Base-by-base conservation (phyloP, 2,113 vertebrate genomes). In the Meles meles region DNA sequence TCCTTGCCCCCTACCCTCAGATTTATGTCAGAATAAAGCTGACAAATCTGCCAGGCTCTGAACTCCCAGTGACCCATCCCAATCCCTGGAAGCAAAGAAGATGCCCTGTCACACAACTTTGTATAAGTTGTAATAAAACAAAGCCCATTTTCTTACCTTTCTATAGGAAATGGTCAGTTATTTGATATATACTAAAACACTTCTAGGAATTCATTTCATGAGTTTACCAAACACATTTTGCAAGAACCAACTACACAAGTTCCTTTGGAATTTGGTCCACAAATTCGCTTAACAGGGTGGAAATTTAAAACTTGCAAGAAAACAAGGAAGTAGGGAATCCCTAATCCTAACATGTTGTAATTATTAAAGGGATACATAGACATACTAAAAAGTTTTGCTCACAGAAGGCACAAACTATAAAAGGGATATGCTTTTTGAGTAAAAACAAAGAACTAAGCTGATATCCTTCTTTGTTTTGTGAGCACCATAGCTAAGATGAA, bases 241-340 rank as follows among this genome's bases (percentile, higher is more conserved):
- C 42, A 97, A 97, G 96, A 96, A 95, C 85, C 81, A 14, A 95
- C 80, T 96, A 96, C 59, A 93, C 95, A 96, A 76, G 5, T 52
- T 86, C 76, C 92, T 97, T 96, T 92, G 95, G 97, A 98, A 98
- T 98, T 98, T 99, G 99, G 98, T 99, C 98, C 99, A 98, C 90
- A 97, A 96, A 97, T 94, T 97, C 82, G 84, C 77, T 96, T 88
- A 93, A 61, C 71, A 95, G 95, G 55, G 81, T 95, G 88, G 71
- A 97, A 97, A 95, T 95, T 91, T 95, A 93, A 96, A 98, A 98
- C 89, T 74, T 94, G 61, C 37, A 96, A 89, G 86, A 85, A 93
- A 93, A 90, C 92, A 47, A 88, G 39, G 31, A 96, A 87, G 5
- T 52, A 9, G 79, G n/a, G 49, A 94, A 94, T 96, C 90, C 91